phyloP scores from a whole-genome alignment of 2,113 vertebrate genomes.

The Pontoporia blainvillei region DNA sequence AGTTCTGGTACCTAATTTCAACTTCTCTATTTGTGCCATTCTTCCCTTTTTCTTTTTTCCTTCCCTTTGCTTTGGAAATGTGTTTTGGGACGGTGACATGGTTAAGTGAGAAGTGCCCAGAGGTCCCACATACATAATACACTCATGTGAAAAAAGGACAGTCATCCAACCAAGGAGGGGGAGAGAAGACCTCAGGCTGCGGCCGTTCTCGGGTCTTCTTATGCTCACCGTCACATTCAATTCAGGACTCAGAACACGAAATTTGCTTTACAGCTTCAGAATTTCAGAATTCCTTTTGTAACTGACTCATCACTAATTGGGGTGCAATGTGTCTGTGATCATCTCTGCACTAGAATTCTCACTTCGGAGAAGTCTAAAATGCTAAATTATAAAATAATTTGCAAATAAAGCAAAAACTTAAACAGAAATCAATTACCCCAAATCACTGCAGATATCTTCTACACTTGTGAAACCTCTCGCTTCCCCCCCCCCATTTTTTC shows the following conservation, averaged over 20 bases:
- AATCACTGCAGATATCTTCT: background rate
- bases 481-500: background rate
- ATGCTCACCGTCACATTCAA: background rate
- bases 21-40: background rate
- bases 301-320: background rate
- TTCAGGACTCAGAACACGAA: background rate
- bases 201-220: background rate
- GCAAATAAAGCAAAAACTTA: slow-evolving; percentile 6
- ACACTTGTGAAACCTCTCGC: background rate
- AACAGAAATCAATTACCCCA: background rate
- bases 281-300: background rate
- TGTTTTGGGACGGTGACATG: background rate
- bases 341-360: slow-evolving; percentile 6
- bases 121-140: background rate
- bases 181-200: background rate
- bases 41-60: background rate
- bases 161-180: background rate
- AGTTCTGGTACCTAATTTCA: slow-evolving; percentile 47
- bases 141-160: background rate
- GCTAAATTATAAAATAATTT: background rate
- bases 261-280: background rate
- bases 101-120: background rate
- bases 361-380: background rate
- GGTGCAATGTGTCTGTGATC: background rate
- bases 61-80: background rate